Percentiles rank a stretch among this genome's conserved stretches.
Conservation (phyloP, 2,113 vertebrate genomes). For the Plotosus lineatus region DNA sequence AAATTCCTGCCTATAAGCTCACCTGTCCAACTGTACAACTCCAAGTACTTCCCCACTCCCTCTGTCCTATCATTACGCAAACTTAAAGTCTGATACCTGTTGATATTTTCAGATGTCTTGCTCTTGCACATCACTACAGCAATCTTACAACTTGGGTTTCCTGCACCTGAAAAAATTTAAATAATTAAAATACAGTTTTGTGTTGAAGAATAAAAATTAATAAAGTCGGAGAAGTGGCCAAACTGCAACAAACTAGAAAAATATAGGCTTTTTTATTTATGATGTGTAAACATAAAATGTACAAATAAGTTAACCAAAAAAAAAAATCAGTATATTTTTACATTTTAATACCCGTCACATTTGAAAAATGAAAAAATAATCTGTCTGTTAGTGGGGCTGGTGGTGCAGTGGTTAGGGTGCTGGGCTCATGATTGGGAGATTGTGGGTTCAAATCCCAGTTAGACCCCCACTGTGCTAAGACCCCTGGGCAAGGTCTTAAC, state of each 20-base stretch:
- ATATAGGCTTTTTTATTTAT: not conserved
- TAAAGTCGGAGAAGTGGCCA: not conserved
- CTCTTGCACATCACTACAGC: slow-evolving; percentile 88
- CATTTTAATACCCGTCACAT: not conserved
- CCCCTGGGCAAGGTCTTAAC: too few species aligned
- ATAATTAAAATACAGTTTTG: not conserved
- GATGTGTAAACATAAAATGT: not conserved
- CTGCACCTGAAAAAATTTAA: slow-evolving; percentile 78
- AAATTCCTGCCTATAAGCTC: not conserved
- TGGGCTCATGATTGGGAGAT: too few species aligned
- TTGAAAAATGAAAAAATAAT: too few species aligned
- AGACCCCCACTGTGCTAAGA: too few species aligned
- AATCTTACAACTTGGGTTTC: slow-evolving; percentile 82
- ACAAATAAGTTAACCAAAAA: too few species aligned
- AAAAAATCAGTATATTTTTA: too few species aligned
- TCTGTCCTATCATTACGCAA: not conserved
- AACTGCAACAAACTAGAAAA: not conserved
- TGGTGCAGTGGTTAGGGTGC: too few species aligned
- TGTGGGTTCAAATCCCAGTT: too few species aligned
- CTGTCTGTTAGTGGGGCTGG: too few species aligned
- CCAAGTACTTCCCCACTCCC: not conserved
- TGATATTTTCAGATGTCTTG: slow-evolving; percentile 53
- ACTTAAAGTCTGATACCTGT: slow-evolving; percentile 74
- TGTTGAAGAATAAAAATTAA: too few species aligned
- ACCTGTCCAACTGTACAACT: not conserved